Percentiles rank a stretch among this genome's conserved stretches.
phyloP scores from a whole-genome alignment of 64 coral and sea anemone genomes.

The Porites australiensis region DNA sequence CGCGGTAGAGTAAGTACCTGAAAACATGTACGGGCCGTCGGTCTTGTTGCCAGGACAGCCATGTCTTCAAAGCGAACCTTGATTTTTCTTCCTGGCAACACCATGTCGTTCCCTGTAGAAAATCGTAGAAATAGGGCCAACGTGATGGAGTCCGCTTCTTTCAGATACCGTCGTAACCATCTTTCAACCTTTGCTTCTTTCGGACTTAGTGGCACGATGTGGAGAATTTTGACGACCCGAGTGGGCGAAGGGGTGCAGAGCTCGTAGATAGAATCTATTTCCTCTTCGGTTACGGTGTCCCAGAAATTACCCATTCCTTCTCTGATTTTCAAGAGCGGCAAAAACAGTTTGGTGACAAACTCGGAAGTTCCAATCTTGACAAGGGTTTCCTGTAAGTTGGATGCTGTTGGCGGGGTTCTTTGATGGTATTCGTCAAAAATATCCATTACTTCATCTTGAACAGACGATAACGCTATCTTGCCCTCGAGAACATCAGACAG shows the following conservation, averaged over 20 bases:
- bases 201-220: background rate
- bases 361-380: conserved; percentile 1
- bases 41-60: conserved; percentile 22
- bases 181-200: conserved; percentile 6
- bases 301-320: too few species aligned
- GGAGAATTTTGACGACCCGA: background rate
- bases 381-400: background rate
- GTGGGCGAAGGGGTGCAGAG: background rate
- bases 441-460: conserved; percentile 11
- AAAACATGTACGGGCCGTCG: conserved; percentile 45
- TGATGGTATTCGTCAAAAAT: conserved; percentile 15
- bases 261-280: conserved; percentile 51
- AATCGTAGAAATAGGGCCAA: conserved; percentile 23
- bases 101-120: conserved; percentile 26
- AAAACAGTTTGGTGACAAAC: conserved; percentile 33
- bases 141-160: background rate
- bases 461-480: background rate
- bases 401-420: background rate
- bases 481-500: background rate
- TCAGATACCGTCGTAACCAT: conserved; percentile 45
- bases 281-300: conserved; percentile 22
- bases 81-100: conserved; percentile 18
- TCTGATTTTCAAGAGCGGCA: conserved; percentile 27
- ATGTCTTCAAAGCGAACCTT: conserved; percentile 29
- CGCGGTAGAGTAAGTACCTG: conserved; percentile 30